These are phyloP conservation scores for Tiliacea aurago DNA, from an alignment of 2,888 invertebrate genomes.

Conservation along the genomic window DNA sequence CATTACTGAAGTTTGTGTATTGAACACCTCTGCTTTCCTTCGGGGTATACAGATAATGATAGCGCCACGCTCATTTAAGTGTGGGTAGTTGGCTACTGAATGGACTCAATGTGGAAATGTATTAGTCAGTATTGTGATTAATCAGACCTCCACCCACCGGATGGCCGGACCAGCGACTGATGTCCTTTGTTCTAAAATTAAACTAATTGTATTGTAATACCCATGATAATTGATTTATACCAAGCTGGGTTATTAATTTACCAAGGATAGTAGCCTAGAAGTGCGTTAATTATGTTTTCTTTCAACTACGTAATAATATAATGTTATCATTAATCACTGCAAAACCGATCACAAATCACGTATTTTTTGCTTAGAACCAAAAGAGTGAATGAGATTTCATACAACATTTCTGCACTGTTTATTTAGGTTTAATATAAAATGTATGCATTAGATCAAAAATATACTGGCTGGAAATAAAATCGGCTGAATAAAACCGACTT, in stretches of 20 bases:
- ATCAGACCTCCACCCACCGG: constrained; percentile 12
- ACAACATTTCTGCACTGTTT: too few relatives aligned
- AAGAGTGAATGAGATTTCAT: too few relatives aligned
- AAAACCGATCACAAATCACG: too few relatives aligned
- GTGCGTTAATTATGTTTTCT: not conserved
- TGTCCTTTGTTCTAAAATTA: constrained; percentile 44
- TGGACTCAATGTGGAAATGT: not conserved
- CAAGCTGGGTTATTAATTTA: not conserved
- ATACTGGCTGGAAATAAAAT: too few relatives aligned
- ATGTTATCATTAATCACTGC: too few relatives aligned
- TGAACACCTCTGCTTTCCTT: not conserved
- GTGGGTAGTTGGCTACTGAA: not conserved
- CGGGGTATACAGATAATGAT: not conserved
- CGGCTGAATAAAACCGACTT: too few relatives aligned
- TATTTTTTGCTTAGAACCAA: too few relatives aligned
- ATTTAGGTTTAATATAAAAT: too few relatives aligned
- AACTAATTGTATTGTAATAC: constrained; percentile 1
- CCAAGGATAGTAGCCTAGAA: too few relatives aligned
- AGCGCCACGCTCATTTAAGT: not conserved
- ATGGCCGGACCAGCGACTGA: constrained; percentile 2
- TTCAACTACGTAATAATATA: too few relatives aligned
- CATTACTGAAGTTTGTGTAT: not conserved
- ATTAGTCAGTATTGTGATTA: constrained; percentile 47
- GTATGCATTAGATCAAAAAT: too few relatives aligned
- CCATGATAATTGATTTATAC: not conserved